A percentile compares a stretch with the other conserved stretches of the same genome.
Evolutionary conservation across 2,113 vertebrate genomes (phyloP).

Genomic region (Crotophaga sulcirostris): DNA sequence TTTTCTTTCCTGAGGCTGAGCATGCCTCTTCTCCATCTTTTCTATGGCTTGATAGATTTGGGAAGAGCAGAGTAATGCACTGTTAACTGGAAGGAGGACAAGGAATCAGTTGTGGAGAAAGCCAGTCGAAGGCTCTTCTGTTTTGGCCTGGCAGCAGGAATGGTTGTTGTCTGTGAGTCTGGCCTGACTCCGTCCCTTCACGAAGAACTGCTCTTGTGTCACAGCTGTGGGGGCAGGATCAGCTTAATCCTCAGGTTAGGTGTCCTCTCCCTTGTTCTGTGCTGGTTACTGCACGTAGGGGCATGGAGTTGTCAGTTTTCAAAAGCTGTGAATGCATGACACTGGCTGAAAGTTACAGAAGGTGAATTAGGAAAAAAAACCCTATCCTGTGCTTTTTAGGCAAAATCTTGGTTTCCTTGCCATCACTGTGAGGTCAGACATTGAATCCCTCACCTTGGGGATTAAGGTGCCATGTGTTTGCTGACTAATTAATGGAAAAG

Average conservation of each 20-base stretch:
- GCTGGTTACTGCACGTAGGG: background rate
- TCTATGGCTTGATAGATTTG: background rate
- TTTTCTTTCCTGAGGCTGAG: background rate
- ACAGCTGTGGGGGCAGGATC: background rate
- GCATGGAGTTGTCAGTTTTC: fast-evolving
- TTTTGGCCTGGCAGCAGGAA: background rate
- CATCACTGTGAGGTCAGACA: background rate
- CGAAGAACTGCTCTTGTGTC: background rate
- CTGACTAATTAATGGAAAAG: background rate
- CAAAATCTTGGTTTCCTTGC: background rate
- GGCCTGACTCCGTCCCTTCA: background rate
- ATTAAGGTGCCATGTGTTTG: background rate
- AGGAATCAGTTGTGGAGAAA: background rate
- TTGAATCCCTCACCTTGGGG: background rate
- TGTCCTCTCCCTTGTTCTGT: background rate
- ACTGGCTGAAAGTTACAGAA: background rate
- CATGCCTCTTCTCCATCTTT: background rate
- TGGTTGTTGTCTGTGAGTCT: fast-evolving
- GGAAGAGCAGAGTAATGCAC: fast-evolving
- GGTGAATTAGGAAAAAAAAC: background rate
- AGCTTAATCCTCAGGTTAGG: background rate
- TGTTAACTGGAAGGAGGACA: background rate
- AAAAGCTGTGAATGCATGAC: background rate
- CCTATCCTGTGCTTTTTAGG: background rate
- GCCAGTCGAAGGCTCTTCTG: background rate